A percentile compares a stretch with the other conserved stretches of the same genome.
Conservation (phyloP, 1,140 invertebrate genomes). For the Apis mellifera region Amel_HAv3.1 CM009934.2:7882501-7883000, state of each 20-base stretch:
- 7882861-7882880: too few relatives aligned
- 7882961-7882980: too few relatives aligned
- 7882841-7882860: too few relatives aligned
- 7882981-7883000: too few relatives aligned
- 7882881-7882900: too few relatives aligned
- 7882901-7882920: too few relatives aligned
- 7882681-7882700: conserved; percentile 22
- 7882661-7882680: conserved; percentile 51
- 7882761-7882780: not conserved
- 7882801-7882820: too few relatives aligned
- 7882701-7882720: conserved; percentile 4
- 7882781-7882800: too few relatives aligned
- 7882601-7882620: conserved; percentile 12
- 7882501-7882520: conserved; percentile 39
- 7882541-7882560: conserved; percentile 39
- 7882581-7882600: conserved; percentile 22
- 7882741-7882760: conserved; percentile 18
- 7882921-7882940: too few relatives aligned
- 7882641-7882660: conserved; percentile 29
- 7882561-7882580: conserved; percentile 45
- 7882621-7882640: conserved; percentile 22
- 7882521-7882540: conserved; percentile 51
- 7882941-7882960: too few relatives aligned
- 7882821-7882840: too few relatives aligned
- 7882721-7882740: conserved; percentile 19